A percentile compares a stretch with the other conserved stretches of the same genome.
Evolutionary conservation across 2,113 vertebrate genomes (phyloP).

Genomic region (Spermophilus dauricus): DNA sequence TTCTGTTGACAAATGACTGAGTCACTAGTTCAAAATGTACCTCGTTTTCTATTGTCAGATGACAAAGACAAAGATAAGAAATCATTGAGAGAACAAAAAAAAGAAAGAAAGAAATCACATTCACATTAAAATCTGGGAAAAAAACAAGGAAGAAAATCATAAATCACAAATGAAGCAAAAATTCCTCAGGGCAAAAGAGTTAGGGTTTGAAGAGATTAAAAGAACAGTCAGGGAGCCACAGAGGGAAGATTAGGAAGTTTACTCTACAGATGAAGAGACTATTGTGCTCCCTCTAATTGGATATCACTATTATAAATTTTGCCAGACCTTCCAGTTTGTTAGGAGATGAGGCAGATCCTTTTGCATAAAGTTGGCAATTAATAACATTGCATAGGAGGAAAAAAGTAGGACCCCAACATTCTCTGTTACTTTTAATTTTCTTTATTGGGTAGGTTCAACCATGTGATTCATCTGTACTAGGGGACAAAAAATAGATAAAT

Average conservation of each 20-base stretch:
- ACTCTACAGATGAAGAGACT: neutral
- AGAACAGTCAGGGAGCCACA: neutral
- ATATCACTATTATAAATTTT: neutral
- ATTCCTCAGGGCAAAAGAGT: neutral
- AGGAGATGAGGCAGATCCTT: neutral
- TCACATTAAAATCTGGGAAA: conserved; percentile 40
- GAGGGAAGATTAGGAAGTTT: neutral
- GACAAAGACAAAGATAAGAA: conserved; percentile 49
- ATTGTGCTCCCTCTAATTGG: neutral
- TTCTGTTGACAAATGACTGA: conserved; percentile 42
- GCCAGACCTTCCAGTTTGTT: neutral
- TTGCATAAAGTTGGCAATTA: neutral
- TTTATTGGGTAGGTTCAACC: neutral
- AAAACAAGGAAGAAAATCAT: neutral
- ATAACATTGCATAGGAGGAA: neutral
- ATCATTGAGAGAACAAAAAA: neutral
- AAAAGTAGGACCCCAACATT: neutral
- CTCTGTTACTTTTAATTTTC: neutral
- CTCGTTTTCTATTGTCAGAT: conserved; percentile 51
- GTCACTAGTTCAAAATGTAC: conserved; percentile 32
- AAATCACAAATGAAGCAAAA: conserved; percentile 42
- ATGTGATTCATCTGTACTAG: neutral
- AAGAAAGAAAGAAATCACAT: neutral
- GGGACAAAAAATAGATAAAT: neutral
- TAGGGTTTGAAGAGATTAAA: conserved; percentile 14